phyloP scores from a whole-genome alignment of 2,113 vertebrate species.

The Lepus americanus region DNA sequence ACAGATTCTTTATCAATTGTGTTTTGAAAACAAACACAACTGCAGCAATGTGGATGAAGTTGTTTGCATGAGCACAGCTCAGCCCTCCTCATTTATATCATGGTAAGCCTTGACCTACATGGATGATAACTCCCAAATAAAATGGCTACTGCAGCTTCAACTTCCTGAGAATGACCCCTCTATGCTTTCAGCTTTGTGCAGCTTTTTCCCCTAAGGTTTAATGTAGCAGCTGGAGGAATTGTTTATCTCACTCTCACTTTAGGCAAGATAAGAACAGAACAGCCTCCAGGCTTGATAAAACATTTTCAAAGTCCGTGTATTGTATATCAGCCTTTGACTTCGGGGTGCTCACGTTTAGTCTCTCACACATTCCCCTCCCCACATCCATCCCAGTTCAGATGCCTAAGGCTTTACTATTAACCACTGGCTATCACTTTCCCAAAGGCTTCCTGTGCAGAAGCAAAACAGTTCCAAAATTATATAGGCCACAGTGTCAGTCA shows the following conservation, averaged over 20 bases:
- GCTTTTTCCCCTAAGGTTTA: not conserved
- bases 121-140: constrained; percentile 2
- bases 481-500: not conserved
- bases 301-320: not conserved
- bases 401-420: not conserved
- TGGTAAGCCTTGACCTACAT: constrained; percentile 35
- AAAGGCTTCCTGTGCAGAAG: not conserved
- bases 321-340: not conserved
- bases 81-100: not conserved
- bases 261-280: constrained; percentile 49
- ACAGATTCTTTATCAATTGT: not conserved
- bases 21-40: not conserved
- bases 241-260: constrained; percentile 29
- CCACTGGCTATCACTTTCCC: not conserved
- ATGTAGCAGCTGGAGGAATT: constrained; percentile 36
- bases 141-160: not conserved
- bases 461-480: constrained; percentile 13
- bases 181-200: constrained; percentile 37
- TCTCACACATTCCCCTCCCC: not conserved
- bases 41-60: not conserved
- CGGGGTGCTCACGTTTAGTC: not conserved
- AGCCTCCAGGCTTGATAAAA: constrained; percentile 34
- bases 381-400: not conserved
- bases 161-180: not conserved
- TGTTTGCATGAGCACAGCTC: constrained; percentile 48